Base-by-base conservation (phyloP, 2,797 vertebrate genomes). In the Xerus rutilus region DNA sequence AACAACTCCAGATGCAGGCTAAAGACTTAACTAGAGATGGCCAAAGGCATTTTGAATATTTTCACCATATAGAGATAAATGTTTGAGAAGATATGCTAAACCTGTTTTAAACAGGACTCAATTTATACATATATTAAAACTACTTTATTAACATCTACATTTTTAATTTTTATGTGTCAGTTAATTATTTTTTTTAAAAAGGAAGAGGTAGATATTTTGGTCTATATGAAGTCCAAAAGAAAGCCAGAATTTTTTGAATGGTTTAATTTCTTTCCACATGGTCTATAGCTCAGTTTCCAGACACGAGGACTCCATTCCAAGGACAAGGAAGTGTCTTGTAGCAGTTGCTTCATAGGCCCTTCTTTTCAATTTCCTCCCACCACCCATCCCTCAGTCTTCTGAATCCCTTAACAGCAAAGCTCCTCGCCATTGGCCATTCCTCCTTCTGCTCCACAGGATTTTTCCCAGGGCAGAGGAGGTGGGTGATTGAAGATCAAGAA, bases 321-420 rank as follows among this genome's bases (percentile, higher is more conserved):
- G 21, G 13, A 17, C 47, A 59, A 47, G 21, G 13, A 17, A n/a
- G 6, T 12, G 3, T 62, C 35, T 57, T 39, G 35, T 2, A 39
- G 15, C 21, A 59, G 32, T 4, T 65, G 2, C 32, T 79, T 39
- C 30, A 30, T 45, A 3, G 25, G 30, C 7, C 21, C 25, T n/a
- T 57, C 21, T 43, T 54, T 67, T 70, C 7, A 1, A 45, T 62
- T 15, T 76, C 4, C 47, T 23, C 43, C 30, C 39, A 39, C 15
- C 11, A 4, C 3, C 7, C 1, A 28, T 45, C 9, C n/a, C 35
- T 57, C 17, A 30, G 2, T 45, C 28, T 30, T 84, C 35, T 30
- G 21, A 73, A 25, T 43, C 23, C 25, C 15, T 13, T 21, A 7
- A 57, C 0, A 3, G 10, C 4, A 3, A 47, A 15, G 0, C 18